Conservation (phyloP, 2,888 invertebrate genomes). For the Tetragonisca angustula region DNA sequence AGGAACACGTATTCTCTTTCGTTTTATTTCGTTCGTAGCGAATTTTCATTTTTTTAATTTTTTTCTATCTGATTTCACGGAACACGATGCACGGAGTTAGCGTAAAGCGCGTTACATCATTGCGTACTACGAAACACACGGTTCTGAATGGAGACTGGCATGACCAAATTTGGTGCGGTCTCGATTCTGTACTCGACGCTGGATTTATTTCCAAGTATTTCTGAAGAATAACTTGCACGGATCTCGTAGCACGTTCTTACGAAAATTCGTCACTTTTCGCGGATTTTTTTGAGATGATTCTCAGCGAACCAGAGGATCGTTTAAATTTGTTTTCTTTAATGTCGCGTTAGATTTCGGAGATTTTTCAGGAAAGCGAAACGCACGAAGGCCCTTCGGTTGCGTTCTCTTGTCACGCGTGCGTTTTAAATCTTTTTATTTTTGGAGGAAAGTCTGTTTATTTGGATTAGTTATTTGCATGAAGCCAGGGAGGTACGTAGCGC, state of each 20-base stretch:
- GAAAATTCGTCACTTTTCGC: not conserved
- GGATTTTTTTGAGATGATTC: not conserved
- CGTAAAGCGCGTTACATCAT: slow-evolving; percentile 61
- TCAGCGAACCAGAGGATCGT: no score
- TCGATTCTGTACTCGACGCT: slow-evolving; percentile 59
- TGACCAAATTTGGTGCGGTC: slow-evolving; percentile 77
- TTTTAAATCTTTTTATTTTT: slow-evolving; percentile 68
- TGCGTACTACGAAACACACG: slow-evolving; percentile 71
- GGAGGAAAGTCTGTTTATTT: slow-evolving; percentile 77
- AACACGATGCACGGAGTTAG: slow-evolving; percentile 24
- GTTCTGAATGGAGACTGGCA: slow-evolving; percentile 75
- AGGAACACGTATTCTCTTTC: not conserved
- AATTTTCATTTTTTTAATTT: not conserved
- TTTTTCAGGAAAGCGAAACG: not conserved
- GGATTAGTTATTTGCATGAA: slow-evolving; percentile 76
- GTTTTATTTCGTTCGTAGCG: not conserved
- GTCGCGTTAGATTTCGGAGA: not conserved
- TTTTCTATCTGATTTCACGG: slow-evolving; percentile 7
- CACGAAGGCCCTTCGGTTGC: not conserved
- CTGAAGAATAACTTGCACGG: not conserved
- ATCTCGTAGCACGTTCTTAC: not conserved
- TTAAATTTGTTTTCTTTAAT: not conserved
- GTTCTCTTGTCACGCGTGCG: slow-evolving; percentile 23
- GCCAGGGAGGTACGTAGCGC: slow-evolving; percentile 61
- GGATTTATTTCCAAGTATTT: slow-evolving; percentile 50